These are phyloP conservation scores for Monodelphis domestica DNA, from an alignment of 2,797 vertebrate species.

Conservation along the genomic window DNA sequence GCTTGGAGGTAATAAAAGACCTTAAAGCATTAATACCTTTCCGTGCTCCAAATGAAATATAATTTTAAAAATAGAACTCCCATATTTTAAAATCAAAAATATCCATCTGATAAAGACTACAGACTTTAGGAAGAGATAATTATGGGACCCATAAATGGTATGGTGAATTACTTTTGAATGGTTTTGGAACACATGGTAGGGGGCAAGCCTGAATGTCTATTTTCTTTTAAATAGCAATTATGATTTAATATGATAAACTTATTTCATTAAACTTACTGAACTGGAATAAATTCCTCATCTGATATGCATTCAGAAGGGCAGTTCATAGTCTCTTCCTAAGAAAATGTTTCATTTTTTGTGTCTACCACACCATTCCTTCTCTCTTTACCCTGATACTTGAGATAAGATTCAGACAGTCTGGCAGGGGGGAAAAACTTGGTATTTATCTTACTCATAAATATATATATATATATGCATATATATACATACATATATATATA, in stretches of 20 bases:
- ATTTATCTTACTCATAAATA: conserved; percentile 74
- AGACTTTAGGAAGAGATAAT: neutral
- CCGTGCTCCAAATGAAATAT: neutral
- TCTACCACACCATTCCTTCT: conserved; percentile 73
- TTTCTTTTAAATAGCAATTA: conserved; percentile 75
- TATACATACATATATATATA: too few species aligned
- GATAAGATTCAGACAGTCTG: conserved; percentile 82
- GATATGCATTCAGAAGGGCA: conserved; percentile 68
- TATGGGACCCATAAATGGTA: conserved; percentile 12
- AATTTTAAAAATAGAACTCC: neutral
- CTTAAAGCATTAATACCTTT: neutral
- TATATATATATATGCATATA: too few species aligned
- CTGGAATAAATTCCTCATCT: conserved; percentile 67
- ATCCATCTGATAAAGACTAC: conserved; percentile 28
- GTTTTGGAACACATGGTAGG: neutral
- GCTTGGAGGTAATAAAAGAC: neutral
- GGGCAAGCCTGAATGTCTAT: conserved; percentile 53
- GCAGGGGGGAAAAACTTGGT: conserved; percentile 67
- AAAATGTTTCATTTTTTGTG: conserved; percentile 74
- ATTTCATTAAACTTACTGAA: conserved; percentile 74
- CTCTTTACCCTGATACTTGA: conserved; percentile 68
- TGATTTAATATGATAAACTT: conserved; percentile 77
- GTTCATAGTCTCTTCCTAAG: conserved; percentile 49
- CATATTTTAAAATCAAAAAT: neutral
- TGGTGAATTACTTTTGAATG: neutral